Percentiles rank a stretch among this genome's conserved stretches.
These are phyloP conservation scores for Denticeps clupeoides DNA, from an alignment of 2,797 vertebrate species.

Conservation along the genomic window DNA sequence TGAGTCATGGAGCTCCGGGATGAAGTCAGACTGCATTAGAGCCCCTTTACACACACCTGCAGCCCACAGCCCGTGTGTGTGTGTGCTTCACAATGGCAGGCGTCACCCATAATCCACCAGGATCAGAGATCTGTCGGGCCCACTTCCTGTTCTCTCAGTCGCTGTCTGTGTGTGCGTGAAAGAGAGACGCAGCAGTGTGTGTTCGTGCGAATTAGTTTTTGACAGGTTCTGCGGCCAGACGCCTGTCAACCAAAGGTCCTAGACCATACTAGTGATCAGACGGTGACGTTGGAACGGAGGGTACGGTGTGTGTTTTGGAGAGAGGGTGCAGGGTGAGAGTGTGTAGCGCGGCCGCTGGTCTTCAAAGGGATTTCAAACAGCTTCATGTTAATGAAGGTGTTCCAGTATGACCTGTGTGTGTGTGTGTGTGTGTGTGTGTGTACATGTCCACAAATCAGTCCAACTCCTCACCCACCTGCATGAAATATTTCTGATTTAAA, in stretches of 20 bases:
- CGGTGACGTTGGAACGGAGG: no score
- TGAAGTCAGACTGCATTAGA: slow-evolving; percentile 20
- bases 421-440: neutral
- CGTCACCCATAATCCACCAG: slow-evolving; percentile 44
- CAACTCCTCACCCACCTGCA: no score
- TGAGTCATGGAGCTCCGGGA: slow-evolving; percentile 12
- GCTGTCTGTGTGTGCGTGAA: slow-evolving; percentile 4
- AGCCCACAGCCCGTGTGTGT: no score
- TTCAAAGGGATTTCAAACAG: no score
- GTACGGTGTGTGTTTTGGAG: neutral
- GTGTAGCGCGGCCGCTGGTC: no score
- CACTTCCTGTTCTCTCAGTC: slow-evolving; percentile 41
- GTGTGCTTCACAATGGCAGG: slow-evolving; percentile 15
- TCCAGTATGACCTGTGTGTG: slow-evolving; percentile 3
- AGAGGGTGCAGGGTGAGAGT: no score
- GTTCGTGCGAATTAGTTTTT: slow-evolving; percentile 8
- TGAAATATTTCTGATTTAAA: no score
- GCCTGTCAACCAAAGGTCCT: no score
- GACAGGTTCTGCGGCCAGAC: neutral
- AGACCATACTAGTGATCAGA: no score
- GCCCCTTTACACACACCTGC: no score
- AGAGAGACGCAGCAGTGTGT: neutral
- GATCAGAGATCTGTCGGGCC: slow-evolving; percentile 43
- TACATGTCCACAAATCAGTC: no score
- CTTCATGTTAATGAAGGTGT: no score